Evolutionary conservation across 2,113 vertebrate species (phyloP).

Genomic region (Larimichthys polyactis): DNA sequence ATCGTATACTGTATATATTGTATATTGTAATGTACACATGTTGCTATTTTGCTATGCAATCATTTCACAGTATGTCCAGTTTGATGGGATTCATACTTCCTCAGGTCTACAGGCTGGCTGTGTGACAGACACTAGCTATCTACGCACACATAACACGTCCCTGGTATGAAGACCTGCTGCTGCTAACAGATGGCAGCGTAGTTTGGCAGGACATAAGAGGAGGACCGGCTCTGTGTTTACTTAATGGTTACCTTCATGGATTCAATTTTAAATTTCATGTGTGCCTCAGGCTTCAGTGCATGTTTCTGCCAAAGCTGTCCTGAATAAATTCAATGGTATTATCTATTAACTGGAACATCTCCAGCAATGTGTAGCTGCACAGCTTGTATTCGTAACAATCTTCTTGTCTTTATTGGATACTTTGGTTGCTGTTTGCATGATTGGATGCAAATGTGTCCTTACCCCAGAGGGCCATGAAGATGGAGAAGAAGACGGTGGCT

Average conservation of each 20-base stretch:
- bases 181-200: conserved; percentile 53
- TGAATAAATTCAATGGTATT: not conserved
- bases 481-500: conserved; percentile 96
- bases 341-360: not conserved
- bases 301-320: not conserved
- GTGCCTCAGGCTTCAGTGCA: not conserved
- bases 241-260: not conserved
- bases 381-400: not conserved
- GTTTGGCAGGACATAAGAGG: conserved; percentile 42
- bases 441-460: conserved; percentile 45
- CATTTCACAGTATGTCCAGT: not conserved
- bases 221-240: not conserved
- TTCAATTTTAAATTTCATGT: conserved; percentile 1
- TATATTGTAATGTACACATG: not conserved
- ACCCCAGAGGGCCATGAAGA: conserved; percentile 99
- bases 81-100: not conserved
- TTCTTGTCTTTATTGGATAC: not conserved
- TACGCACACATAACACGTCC: conserved; percentile 20
- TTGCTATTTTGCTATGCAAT: not conserved
- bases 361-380: not conserved
- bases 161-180: conserved; percentile 40
- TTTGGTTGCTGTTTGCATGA: not conserved
- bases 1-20: not conserved
- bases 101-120: conserved; percentile 24
- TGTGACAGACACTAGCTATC: conserved; percentile 26